A percentile compares a stretch with the other conserved stretches of the same genome.
These are phyloP conservation scores for Pithys albifrons DNA, from an alignment of 2,113 vertebrate species.

Conservation along the genomic window DNA sequence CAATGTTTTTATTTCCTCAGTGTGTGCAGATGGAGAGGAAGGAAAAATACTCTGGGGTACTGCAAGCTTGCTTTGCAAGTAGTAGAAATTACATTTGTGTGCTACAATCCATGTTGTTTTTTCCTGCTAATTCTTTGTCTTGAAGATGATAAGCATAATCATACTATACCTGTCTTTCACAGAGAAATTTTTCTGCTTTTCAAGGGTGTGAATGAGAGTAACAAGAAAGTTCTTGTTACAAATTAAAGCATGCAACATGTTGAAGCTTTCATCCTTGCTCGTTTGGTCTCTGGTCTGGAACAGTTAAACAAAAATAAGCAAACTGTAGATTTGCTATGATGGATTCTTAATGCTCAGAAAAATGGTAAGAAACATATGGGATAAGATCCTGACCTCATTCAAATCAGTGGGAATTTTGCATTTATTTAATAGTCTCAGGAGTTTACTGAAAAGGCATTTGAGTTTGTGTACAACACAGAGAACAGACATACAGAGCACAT, in stretches of 20 bases:
- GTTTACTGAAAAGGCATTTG: not conserved
- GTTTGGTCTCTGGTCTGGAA: conserved; percentile 74
- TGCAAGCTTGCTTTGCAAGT: not conserved
- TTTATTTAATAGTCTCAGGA: not conserved
- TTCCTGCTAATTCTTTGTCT: conserved; percentile 20
- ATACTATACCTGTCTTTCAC: conserved; percentile 81
- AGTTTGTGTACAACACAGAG: not conserved
- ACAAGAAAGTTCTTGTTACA: conserved; percentile 83
- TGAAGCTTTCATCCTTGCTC: conserved; percentile 76
- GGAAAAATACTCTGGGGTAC: not conserved
- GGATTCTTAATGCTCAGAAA: conserved; percentile 42
- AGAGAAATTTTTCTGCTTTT: conserved; percentile 84
- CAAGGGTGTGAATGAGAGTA: conserved; percentile 81
- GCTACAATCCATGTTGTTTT: not conserved
- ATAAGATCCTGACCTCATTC: not conserved
- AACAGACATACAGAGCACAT: not conserved
- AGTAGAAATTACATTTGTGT: not conserved
- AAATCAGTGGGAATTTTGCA: not conserved
- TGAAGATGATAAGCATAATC: conserved; percentile 44
- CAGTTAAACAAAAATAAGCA: conserved; percentile 57
- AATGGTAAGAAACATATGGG: conserved; percentile 10
- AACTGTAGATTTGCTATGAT: conserved; percentile 37
- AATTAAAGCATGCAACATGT: conserved; percentile 77
- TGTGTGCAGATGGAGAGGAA: conserved; percentile 15
- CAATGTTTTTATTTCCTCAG: not conserved